These are phyloP conservation scores for Sylvicola cinctus DNA, from an alignment of 2,888 invertebrate genomes.

Conservation along the genomic window DNA sequence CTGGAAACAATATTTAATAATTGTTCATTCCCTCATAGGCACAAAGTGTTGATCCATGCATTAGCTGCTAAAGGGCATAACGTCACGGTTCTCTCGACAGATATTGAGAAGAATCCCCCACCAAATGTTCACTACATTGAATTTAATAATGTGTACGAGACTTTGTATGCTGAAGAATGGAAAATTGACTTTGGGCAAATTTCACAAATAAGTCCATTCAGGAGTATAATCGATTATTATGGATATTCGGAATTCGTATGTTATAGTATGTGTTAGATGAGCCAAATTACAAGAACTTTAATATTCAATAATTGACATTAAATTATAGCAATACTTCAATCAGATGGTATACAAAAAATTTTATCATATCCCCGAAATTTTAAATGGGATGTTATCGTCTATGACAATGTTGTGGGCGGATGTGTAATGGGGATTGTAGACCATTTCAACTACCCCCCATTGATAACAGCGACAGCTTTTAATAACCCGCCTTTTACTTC, in stretches of 20 bases:
- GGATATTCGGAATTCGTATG: not conserved
- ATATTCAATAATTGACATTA: no score
- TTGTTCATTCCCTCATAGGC: no score
- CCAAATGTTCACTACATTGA: constrained; percentile 6
- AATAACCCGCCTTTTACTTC: constrained; percentile 11
- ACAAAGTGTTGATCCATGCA: constrained; percentile 4
- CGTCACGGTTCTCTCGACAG: constrained; percentile 5
- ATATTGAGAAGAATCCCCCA: constrained; percentile 2
- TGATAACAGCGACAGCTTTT: constrained; percentile 14
- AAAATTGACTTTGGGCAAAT: not conserved
- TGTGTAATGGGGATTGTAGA: constrained; percentile 16
- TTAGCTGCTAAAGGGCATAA: constrained; percentile 5
- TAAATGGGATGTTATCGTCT: constrained; percentile 15
- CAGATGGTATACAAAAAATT: no score
- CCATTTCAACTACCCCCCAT: constrained; percentile 16
- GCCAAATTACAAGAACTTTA: no score
- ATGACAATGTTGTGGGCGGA: constrained; percentile 16
- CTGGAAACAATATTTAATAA: not conserved
- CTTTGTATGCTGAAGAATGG: not conserved
- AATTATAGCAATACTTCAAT: no score
- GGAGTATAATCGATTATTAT: no score
- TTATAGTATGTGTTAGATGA: not conserved
- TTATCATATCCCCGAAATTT: not conserved
- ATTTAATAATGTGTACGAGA: constrained; percentile 5
- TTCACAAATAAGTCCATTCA: no score